These are phyloP conservation scores for Pachliopta kotzebuea DNA, from an alignment of 2,888 invertebrate species.

Conservation along the genomic window DNA sequence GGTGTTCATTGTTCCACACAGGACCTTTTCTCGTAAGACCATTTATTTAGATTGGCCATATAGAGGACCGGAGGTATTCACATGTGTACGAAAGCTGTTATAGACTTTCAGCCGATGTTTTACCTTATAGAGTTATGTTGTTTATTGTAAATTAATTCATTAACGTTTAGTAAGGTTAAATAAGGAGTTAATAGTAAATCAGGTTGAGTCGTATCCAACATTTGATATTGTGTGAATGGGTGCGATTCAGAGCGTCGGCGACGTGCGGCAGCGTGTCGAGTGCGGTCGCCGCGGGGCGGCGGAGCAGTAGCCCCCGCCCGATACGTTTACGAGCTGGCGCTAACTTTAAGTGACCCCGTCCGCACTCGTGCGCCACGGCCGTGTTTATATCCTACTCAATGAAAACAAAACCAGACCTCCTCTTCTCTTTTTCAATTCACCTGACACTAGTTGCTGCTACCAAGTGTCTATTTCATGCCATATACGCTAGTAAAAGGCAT, in stretches of 20 bases:
- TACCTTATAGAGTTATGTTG: background rate
- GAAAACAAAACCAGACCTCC: conserved; percentile 52
- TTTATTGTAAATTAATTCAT: background rate
- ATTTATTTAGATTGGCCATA: no score
- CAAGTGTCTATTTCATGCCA: background rate
- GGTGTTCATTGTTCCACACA: no score
- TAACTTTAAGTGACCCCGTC: conserved; percentile 73
- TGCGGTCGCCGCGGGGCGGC: conserved; percentile 77
- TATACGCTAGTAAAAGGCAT: background rate
- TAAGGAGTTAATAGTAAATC: conserved; percentile 25
- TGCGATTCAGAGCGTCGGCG: conserved; percentile 76
- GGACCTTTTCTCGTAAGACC: no score
- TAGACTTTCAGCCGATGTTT: background rate
- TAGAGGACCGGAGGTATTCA: no score
- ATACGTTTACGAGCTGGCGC: conserved; percentile 78
- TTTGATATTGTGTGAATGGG: conserved; percentile 61
- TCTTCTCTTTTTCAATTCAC: conserved; percentile 21
- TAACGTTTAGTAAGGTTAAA: background rate
- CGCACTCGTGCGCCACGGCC: conserved; percentile 64
- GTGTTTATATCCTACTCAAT: conserved; percentile 72
- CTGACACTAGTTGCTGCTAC: conserved; percentile 21
- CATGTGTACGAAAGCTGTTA: no score
- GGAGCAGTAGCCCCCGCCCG: conserved; percentile 48
- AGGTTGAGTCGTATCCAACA: conserved; percentile 41
- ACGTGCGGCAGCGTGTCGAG: conserved; percentile 76